Conservation (phyloP, 37 sponge, comb jelly and placozoan genomes). For the Ianthella basta region DNA sequence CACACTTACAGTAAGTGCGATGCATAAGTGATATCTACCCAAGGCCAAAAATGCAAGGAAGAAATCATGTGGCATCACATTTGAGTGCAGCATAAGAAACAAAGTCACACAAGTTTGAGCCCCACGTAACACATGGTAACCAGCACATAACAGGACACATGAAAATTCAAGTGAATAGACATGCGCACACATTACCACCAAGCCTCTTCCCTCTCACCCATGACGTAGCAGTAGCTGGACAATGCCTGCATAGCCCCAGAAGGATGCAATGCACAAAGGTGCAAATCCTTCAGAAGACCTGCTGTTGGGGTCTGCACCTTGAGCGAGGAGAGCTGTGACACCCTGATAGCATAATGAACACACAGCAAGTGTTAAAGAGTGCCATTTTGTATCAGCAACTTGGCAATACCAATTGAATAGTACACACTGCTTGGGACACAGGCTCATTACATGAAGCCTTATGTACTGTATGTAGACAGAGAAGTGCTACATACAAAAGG, state of each 20-base stretch:
- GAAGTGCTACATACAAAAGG: too few relatives aligned
- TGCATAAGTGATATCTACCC: too few relatives aligned
- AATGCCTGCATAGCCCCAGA: conserved; percentile 80
- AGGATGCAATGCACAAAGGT: conserved; percentile 80
- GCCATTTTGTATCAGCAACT: too few relatives aligned
- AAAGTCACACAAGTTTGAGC: background rate
- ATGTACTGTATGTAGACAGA: too few relatives aligned
- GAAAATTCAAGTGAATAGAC: background rate
- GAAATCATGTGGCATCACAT: too few relatives aligned
- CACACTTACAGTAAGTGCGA: too few relatives aligned
- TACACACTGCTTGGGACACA: too few relatives aligned
- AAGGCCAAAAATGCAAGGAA: too few relatives aligned
- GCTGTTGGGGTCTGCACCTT: conserved; percentile 48
- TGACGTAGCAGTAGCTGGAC: conserved; percentile 50
- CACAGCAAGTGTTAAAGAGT: background rate
- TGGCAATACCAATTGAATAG: too few relatives aligned
- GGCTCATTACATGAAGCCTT: too few relatives aligned
- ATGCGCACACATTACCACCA: background rate
- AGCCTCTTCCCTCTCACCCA: conserved; percentile 35
- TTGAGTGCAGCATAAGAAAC: too few relatives aligned
- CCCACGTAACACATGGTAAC: background rate
- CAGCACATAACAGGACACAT: background rate
- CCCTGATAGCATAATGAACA: background rate
- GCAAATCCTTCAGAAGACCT: conserved; percentile 58
- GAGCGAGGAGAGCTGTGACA: conserved; percentile 17